Conservation (phyloP, 2,888 invertebrate genomes). For the Hypercompe scribonia region DNA sequence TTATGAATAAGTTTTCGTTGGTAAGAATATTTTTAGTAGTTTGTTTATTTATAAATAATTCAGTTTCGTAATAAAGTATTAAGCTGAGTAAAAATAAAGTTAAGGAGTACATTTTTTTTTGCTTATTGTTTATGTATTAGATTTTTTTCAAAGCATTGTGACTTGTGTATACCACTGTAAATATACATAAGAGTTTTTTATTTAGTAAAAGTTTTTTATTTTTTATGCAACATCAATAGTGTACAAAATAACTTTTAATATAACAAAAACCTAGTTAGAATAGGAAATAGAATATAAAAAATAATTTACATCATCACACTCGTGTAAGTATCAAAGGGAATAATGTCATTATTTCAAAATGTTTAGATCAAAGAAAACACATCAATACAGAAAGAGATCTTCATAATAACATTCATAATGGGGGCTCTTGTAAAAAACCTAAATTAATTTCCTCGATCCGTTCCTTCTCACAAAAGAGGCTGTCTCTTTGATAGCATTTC, state of each 20-base stretch:
- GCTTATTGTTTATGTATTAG: no score
- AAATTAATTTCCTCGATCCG: conserved; percentile 82
- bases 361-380: conserved; percentile 71
- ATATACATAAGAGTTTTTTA: neutral
- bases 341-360: conserved; percentile 77
- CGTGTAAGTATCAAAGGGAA: conserved; percentile 75
- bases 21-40: neutral
- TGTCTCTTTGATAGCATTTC: conserved; percentile 78
- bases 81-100: neutral
- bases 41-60: neutral
- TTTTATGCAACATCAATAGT: conserved; percentile 18
- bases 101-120: no score
- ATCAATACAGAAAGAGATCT: conserved; percentile 70
- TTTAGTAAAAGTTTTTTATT: neutral
- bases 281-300: conserved; percentile 54
- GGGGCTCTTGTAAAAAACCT: conserved; percentile 57
- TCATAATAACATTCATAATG: conserved; percentile 58
- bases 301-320: conserved; percentile 56
- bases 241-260: conserved; percentile 32
- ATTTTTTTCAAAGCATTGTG: neutral
- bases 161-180: neutral
- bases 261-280: conserved; percentile 50
- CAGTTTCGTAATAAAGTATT: neutral
- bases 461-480: conserved; percentile 71
- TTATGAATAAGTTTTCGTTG: neutral